phyloP scores from a whole-genome alignment of 2,113 vertebrate species.

The Bufo bufo region DNA sequence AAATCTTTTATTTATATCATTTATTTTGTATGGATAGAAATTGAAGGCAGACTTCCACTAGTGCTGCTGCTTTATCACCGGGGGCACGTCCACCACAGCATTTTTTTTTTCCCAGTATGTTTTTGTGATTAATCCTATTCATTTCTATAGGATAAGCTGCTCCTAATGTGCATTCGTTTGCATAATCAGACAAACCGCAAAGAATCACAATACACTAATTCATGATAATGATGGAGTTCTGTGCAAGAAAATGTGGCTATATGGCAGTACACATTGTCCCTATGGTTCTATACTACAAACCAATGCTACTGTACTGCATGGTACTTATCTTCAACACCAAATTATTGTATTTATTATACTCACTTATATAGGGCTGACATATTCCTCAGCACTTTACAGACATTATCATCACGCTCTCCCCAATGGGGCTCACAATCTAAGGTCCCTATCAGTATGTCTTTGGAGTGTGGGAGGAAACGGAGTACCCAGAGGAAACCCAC shows the following conservation, averaged over 20 bases:
- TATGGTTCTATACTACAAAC: too few relatives aligned
- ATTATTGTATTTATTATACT: too few relatives aligned
- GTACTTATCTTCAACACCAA: too few relatives aligned
- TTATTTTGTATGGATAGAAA: not conserved
- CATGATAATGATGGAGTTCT: not conserved
- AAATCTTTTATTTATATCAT: not conserved
- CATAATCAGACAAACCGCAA: not conserved
- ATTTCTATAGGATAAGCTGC: not conserved
- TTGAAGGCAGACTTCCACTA: not conserved
- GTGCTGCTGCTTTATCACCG: not conserved
- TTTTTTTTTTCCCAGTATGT: not conserved
- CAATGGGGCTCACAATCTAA: too few relatives aligned
- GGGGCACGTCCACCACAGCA: not conserved
- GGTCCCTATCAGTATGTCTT: too few relatives aligned
- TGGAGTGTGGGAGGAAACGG: too few relatives aligned
- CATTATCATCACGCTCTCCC: too few relatives aligned
- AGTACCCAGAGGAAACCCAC: too few relatives aligned
- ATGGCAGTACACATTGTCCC: too few relatives aligned
- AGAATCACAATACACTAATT: not conserved
- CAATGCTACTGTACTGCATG: too few relatives aligned
- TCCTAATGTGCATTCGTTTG: not conserved
- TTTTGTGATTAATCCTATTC: not conserved
- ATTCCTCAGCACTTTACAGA: too few relatives aligned
- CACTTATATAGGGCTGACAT: too few relatives aligned
- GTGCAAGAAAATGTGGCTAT: not conserved